Conservation (phyloP, 2,888 invertebrate species). For the Lepidocyrtoides sp. region DNA sequence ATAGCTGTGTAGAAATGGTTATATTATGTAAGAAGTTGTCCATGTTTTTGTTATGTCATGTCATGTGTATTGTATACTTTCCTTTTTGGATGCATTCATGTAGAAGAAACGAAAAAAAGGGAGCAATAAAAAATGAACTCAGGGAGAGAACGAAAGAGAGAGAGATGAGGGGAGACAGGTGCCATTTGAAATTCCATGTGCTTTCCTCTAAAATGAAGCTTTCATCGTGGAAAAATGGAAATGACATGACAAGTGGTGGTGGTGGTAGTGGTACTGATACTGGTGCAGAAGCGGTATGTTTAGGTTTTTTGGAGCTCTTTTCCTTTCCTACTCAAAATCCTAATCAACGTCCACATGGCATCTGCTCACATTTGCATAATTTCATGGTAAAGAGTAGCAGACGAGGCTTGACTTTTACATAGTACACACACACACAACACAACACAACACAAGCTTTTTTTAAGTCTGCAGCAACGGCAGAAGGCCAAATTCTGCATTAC, state of each 20-base stretch:
- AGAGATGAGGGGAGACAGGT: constrained; percentile 65
- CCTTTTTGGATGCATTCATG: not conserved
- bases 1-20: not conserved
- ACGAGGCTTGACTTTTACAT: constrained; percentile 8
- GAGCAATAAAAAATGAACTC: constrained; percentile 17
- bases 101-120: constrained; percentile 28
- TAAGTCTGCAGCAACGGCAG: not conserved
- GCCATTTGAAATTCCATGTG: constrained; percentile 67
- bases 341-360: constrained; percentile 63
- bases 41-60: not conserved
- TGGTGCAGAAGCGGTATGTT: not conserved
- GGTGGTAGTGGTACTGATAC: not conserved
- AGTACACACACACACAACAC: not conserved
- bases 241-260: constrained; percentile 54
- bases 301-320: not conserved
- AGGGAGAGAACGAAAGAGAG: not conserved
- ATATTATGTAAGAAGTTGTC: not conserved
- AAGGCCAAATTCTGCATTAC: constrained; percentile 3
- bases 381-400: not conserved
- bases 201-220: constrained; percentile 49
- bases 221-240: constrained; percentile 53
- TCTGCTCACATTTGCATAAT: constrained; percentile 61
- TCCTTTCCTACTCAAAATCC: constrained; percentile 17
- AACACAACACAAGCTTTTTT: not conserved
- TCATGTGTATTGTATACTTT: not conserved